These are phyloP conservation scores for Sinocyclocheilus grahami DNA, from an alignment of 2,113 vertebrate species.

Conservation along the genomic window DNA sequence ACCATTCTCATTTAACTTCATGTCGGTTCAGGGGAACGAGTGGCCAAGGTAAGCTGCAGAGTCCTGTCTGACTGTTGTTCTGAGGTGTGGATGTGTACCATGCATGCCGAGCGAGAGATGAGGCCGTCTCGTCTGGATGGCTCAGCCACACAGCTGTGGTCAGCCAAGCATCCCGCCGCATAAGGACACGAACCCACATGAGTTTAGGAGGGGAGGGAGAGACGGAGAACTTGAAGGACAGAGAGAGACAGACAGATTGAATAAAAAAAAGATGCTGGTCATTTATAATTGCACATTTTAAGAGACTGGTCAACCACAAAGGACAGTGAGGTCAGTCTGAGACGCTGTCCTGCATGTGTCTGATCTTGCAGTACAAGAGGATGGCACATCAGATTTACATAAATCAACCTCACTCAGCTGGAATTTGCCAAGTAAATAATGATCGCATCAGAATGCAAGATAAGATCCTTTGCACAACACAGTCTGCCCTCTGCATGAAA, in stretches of 20 bases:
- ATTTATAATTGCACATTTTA: conserved; percentile 6
- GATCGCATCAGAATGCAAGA: background rate
- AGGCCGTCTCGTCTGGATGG: conserved; percentile 37
- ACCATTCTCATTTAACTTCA: conserved; percentile 26
- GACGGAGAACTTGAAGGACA: background rate
- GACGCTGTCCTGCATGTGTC: background rate
- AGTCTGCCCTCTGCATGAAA: background rate
- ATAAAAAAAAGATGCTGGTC: conserved; percentile 5
- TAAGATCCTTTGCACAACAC: background rate
- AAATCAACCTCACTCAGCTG: background rate
- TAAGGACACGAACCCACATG: conserved; percentile 59
- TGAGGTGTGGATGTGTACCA: conserved; percentile 25
- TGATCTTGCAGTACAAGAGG: background rate
- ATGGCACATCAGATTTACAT: background rate
- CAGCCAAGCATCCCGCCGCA: conserved; percentile 54
- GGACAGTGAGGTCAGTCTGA: background rate
- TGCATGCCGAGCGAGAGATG: conserved; percentile 34
- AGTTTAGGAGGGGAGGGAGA: conserved; percentile 58
- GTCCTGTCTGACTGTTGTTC: conserved; percentile 23
- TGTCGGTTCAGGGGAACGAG: conserved; percentile 5
- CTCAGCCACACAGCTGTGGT: conserved; percentile 49
- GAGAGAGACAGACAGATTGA: background rate
- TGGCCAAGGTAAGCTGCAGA: conserved; percentile 22
- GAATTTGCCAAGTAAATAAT: background rate
- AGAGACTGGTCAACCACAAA: conserved; percentile 12